These are phyloP conservation scores for Drosophila demipolita DNA, from an alignment of 2,888 invertebrate genomes.

Conservation along the genomic window DNA sequence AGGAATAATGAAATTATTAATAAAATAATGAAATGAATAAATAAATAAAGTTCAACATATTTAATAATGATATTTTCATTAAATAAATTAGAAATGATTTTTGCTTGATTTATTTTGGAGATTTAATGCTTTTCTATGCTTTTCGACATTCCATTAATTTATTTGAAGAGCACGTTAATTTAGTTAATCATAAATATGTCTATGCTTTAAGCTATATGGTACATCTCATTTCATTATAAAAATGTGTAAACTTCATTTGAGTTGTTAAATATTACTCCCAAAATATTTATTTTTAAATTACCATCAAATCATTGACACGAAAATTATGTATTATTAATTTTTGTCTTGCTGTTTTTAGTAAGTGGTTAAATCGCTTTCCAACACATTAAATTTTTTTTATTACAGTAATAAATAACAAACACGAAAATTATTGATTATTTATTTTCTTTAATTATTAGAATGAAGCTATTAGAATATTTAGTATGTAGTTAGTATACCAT, in stretches of 20 bases:
- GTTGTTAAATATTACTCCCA: too few relatives aligned
- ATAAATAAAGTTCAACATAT: conserved; percentile 40
- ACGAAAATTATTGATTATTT: neutral
- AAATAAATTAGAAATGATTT: conserved; percentile 65
- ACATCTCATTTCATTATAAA: neutral
- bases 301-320: neutral
- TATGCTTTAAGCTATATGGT: neutral
- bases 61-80: conserved; percentile 54
- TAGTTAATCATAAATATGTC: neutral
- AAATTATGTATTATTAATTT: neutral
- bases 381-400: neutral
- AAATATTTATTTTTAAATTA: too few relatives aligned
- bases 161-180: neutral
- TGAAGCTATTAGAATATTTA: neutral
- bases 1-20: too few relatives aligned
- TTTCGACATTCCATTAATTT: neutral
- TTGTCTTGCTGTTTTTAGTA: neutral
- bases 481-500: neutral
- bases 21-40: too few relatives aligned
- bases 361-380: neutral
- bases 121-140: neutral
- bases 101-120: conserved; percentile 13
- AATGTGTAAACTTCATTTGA: neutral
- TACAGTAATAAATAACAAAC: neutral
- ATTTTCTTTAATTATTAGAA: neutral